These are phyloP conservation scores for Ypsolopha sequella DNA, from an alignment of 2,888 invertebrate genomes.

Conservation along the genomic window DNA sequence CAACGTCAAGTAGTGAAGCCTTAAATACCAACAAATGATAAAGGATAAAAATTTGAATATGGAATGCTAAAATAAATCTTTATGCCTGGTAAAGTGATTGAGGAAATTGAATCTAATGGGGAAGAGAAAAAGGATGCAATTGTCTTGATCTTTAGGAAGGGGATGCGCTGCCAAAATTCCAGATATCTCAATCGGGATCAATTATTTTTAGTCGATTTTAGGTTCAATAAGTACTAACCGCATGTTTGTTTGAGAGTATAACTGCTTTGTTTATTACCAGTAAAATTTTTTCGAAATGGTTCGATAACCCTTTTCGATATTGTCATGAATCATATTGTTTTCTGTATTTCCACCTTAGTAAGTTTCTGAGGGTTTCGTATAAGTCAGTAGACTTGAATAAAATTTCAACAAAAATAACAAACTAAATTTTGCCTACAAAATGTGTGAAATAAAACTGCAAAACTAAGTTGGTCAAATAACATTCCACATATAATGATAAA, in stretches of 20 bases:
- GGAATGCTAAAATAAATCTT: conserved; percentile 1
- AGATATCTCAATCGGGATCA: conserved; percentile 15
- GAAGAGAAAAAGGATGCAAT: conserved; percentile 7
- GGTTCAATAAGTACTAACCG: conserved; percentile 9
- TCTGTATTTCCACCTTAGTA: background rate
- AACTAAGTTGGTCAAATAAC: too few species aligned
- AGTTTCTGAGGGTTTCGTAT: too few species aligned
- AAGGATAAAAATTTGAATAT: conserved; percentile 8
- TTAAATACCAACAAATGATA: conserved; percentile 5
- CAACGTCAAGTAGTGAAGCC: background rate
- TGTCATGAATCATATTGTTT: background rate
- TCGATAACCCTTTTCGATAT: background rate
- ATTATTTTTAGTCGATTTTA: conserved; percentile 13
- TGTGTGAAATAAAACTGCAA: too few species aligned
- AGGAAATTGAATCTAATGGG: conserved; percentile 5
- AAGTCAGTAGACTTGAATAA: too few species aligned
- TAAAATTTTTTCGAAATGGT: background rate
- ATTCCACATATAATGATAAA: too few species aligned
- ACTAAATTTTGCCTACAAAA: too few species aligned
- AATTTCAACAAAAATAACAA: too few species aligned
- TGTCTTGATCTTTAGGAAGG: background rate
- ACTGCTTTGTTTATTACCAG: conserved; percentile 3
- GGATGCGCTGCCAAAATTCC: conserved; percentile 6
- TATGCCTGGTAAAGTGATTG: background rate
- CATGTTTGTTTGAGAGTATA: conserved; percentile 10